These are phyloP conservation scores for Halocaridina rubra DNA, from an alignment of 2,888 invertebrate species.

Conservation along the genomic window DNA sequence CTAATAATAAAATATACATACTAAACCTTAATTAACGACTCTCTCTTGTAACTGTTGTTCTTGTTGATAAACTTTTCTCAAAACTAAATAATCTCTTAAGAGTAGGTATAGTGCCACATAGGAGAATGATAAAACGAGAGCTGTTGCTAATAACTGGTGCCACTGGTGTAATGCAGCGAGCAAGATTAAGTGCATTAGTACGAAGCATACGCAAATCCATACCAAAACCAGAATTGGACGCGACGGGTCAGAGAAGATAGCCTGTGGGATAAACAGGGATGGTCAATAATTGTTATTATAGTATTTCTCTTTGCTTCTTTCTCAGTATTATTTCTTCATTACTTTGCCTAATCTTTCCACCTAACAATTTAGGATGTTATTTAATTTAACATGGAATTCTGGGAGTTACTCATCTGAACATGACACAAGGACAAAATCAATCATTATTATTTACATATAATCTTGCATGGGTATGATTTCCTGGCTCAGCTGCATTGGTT, in stretches of 20 bases:
- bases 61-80: constrained; percentile 80
- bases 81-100: constrained; percentile 85
- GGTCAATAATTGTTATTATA: no score
- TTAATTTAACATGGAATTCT: no score
- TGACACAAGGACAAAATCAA: no score
- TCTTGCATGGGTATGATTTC: constrained; percentile 80
- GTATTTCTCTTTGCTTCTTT: no score
- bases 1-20: no score
- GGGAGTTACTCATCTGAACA: no score
- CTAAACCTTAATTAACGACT: constrained; percentile 35
- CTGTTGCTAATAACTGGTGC: constrained; percentile 90
- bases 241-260: constrained; percentile 88
- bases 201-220: constrained; percentile 71
- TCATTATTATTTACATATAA: constrained; percentile 94
- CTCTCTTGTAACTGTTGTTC: constrained; percentile 56
- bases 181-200: constrained; percentile 78
- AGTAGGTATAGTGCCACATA: constrained; percentile 92
- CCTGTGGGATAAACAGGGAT: no score
- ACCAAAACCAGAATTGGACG: constrained; percentile 80
- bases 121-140: constrained; percentile 88
- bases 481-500: constrained; percentile 89
- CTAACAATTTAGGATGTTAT: no score
- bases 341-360: no score
- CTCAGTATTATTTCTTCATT: no score
- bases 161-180: constrained; percentile 86